Base-by-base conservation (phyloP, 2,113 vertebrate genomes). In the Bufo gargarizans region DNA sequence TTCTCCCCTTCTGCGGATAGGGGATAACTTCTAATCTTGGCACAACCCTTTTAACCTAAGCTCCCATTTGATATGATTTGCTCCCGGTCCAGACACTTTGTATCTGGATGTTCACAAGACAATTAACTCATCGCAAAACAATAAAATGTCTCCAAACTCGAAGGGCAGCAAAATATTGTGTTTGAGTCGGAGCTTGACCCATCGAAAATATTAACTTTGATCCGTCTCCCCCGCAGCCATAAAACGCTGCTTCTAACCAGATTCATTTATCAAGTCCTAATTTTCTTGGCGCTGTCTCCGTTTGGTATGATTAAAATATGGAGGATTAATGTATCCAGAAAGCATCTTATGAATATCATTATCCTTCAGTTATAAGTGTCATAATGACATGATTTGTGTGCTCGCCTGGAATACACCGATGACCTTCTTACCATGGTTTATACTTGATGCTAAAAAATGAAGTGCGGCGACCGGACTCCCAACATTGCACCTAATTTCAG, bases 311-410 rank as follows among this genome's bases (percentile, higher is more conserved):
- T 88, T 88, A 84, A 84, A 88, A 88, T 82, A 82, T 76, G 79
- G 79, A 88, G 65, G 86, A 83, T 88, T 83, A 83, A 88, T 88
- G 80, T 88, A 49, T 77, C 80, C 71, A 53, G 80, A 67, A 67
- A 65, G 33, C 47, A 45, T 88, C 87, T 88, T 84, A 76, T 88
- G 86, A 88, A 88, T 88, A 17, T 88, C 87, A 88, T 84, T 88
- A 83, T 88, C 80, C 87, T 84, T 88, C 71, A 84, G 80, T 76
- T 76, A 74, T 33, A n/a, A 77, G 80, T 83, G 80, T 77, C 80
- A 65, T 77, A 77, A 67, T 82, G 87, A 59, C 71, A 72, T 77
- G 87, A 88, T 88, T 88, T 88, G 81, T 77, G 71, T 22, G 33
- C 53, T 45, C n/a, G 8, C n/a, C 87, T 77, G 16, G 45, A 83